Conservation (phyloP, 2,113 vertebrate species). For the Chrysochloris asiatica region DNA sequence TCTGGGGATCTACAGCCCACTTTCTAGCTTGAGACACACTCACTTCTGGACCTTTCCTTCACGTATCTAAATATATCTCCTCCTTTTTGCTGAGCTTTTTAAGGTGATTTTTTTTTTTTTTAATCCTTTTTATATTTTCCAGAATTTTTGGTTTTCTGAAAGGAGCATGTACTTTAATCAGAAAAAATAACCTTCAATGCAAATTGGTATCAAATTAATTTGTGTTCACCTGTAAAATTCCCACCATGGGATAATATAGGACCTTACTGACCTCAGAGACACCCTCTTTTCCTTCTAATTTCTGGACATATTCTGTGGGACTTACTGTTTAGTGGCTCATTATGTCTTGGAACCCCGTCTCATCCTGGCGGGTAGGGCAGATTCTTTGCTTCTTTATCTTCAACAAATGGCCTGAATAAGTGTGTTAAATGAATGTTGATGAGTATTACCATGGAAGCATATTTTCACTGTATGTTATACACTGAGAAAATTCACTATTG, state of each 20-base stretch:
- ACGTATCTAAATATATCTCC: not conserved
- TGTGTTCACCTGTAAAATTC: not conserved
- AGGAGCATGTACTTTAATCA: conserved; percentile 35
- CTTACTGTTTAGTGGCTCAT: conserved; percentile 8
- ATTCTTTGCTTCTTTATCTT: conserved; percentile 13
- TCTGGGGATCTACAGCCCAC: not conserved
- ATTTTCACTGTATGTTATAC: not conserved
- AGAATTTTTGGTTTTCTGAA: conserved; percentile 36
- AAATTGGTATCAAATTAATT: conserved; percentile 29
- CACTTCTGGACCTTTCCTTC: conserved; percentile 35
- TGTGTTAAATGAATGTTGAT: conserved; percentile 30
- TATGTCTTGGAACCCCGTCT: conserved; percentile 26
- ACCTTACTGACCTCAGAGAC: not conserved
- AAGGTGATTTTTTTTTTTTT: conserved; percentile 7
- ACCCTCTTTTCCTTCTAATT: not conserved
- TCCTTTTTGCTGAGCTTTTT: conserved; percentile 29
- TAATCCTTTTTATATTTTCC: not conserved
- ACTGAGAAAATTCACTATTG: conserved; percentile 19
- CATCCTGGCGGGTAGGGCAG: not conserved
- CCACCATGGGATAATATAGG: not conserved
- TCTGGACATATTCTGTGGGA: conserved; percentile 24
- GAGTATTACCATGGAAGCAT: conserved; percentile 5
- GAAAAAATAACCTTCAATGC: not conserved
- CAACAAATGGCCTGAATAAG: not conserved
- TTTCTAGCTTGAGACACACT: conserved; percentile 20